Base-by-base conservation (phyloP, 2,888 invertebrate species). In the Anticlea derivata region DNA sequence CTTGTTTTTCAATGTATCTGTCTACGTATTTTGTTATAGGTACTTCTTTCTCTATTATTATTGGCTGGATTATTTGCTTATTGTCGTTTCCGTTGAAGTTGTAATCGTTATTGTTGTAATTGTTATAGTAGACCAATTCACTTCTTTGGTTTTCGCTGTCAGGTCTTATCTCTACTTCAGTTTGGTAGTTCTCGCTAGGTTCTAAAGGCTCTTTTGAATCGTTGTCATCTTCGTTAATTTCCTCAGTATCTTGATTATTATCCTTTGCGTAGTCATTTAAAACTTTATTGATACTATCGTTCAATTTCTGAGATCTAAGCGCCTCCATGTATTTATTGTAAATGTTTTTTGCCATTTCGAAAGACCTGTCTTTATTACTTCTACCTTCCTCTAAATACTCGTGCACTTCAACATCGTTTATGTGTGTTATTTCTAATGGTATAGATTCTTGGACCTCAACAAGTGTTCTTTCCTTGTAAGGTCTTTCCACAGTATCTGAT, bases 391-490 rank as follows among this genome's bases (percentile, higher is more conserved):
- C 87, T 51, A 87, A 64, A 70, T 89, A 88, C 47, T 87, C 80
- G 8, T 89, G 88, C 4, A 83, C 77, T 71, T 89, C 88, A 0
- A 90, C 83, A 23, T 86, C 87, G 55, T 90, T 89, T 23, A 89
- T 88, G 48, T 90, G 88, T 17, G 85, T 90, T 26, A 87, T 86
- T 38, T 92, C 92, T 49, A 91, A 75, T 0, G 93, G 93, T 10
- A 94, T 80, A 0, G 94, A 94, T 73, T 94, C 88, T 65, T 94
- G 94, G 2, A 95, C 78, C 80, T 94, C 94, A 0, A 94, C 93
- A 24, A 89, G 75, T 0, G 93, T 93, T 62, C 84, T 92, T 40
- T 84, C 85, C 50, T 77, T 83, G 8, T 76, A 65, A 5, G 92
- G 90, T 52, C 67, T 78, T 50, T 78, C 67, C 6, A 90, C 80